phyloP scores from a whole-genome alignment of 2,888 invertebrate species.

The Augochlorella aurata region DNA sequence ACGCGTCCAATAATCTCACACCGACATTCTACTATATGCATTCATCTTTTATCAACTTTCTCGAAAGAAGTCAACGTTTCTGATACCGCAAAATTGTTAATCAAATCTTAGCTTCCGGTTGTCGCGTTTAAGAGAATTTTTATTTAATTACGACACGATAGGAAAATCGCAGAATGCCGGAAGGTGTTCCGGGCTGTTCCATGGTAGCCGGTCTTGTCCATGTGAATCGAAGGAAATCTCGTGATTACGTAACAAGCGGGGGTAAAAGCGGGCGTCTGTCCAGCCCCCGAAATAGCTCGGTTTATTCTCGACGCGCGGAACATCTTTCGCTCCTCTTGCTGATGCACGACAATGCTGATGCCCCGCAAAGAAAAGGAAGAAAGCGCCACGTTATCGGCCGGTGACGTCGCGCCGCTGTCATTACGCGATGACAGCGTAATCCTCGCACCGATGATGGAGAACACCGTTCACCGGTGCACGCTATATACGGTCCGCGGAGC shows the following conservation, averaged over 20 bases:
- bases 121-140: neutral
- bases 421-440: slow-evolving; percentile 48
- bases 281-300: slow-evolving; percentile 79
- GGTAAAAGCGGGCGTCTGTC: slow-evolving; percentile 78
- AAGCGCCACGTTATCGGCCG: slow-evolving; percentile 47
- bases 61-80: neutral
- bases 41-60: neutral
- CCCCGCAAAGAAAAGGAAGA: slow-evolving; percentile 40
- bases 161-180: neutral
- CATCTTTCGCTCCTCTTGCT: slow-evolving; percentile 75
- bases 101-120: neutral
- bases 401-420: slow-evolving; percentile 50
- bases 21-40: neutral
- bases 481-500: neutral
- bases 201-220: slow-evolving; percentile 36
- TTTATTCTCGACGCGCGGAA: slow-evolving; percentile 80
- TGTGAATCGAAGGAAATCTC: slow-evolving; percentile 76
- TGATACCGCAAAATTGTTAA: neutral
- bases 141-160: neutral
- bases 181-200: slow-evolving; percentile 20
- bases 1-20: neutral
- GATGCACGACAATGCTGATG: slow-evolving; percentile 61
- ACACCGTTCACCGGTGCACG: neutral
- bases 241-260: slow-evolving; percentile 78
- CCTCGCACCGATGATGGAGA: slow-evolving; percentile 16